Evolutionary conservation across 2,113 vertebrate genomes (phyloP).

Genomic region (Capricornis sumatraensis): DNA sequence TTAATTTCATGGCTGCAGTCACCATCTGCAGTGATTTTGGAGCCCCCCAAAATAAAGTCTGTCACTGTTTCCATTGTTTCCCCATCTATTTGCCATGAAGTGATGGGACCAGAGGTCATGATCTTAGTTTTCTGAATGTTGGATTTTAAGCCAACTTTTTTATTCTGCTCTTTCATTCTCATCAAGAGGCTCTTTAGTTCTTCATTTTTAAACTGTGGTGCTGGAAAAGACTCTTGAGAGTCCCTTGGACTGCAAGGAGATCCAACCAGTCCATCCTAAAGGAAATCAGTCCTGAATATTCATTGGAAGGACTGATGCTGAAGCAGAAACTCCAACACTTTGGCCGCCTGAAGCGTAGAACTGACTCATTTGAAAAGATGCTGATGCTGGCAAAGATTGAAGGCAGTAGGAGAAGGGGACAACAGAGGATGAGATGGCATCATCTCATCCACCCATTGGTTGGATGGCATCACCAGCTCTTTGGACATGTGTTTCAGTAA

Average conservation of each 20-base stretch:
- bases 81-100: neutral
- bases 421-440: neutral
- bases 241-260: neutral
- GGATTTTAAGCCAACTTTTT: neutral
- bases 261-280: neutral
- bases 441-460: neutral
- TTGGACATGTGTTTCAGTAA: neutral
- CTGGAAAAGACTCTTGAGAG: neutral
- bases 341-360: fast-evolving
- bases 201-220: neutral
- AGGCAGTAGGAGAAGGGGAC: neutral
- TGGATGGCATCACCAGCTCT: neutral
- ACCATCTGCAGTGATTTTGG: neutral
- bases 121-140: neutral
- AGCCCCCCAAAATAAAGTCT: neutral
- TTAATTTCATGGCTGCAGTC: neutral
- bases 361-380: neutral
- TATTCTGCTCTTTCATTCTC: neutral
- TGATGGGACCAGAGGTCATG: neutral
- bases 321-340: neutral
- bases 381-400: neutral
- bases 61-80: neutral
- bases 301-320: neutral
- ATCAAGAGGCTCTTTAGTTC: neutral
- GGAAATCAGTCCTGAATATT: neutral